Conservation (phyloP, 2,888 invertebrate species). For the Mechanitis mazaeus region DNA sequence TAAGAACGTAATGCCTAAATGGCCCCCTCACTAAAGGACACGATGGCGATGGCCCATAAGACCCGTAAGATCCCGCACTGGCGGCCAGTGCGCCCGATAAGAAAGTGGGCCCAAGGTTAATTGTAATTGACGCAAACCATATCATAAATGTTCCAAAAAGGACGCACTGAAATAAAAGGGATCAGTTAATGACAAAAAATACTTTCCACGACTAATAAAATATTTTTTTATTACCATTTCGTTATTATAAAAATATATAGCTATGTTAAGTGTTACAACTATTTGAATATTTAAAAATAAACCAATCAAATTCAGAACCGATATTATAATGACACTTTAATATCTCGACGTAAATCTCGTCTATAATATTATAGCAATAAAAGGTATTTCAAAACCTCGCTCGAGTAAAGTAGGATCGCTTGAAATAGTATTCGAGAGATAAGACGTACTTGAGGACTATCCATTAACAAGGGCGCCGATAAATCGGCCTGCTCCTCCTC, state of each 20-base stretch:
- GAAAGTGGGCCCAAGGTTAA: constrained; percentile 92
- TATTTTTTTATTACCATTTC: too few species aligned
- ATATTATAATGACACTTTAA: too few species aligned
- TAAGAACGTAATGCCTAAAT: constrained; percentile 92
- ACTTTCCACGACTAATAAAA: background rate
- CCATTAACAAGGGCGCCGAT: constrained; percentile 85
- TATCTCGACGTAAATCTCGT: too few species aligned
- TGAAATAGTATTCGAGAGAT: constrained; percentile 8
- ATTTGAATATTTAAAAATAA: background rate
- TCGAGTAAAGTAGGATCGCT: too few species aligned
- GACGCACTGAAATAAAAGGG: constrained; percentile 82
- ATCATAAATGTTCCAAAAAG: constrained; percentile 94
- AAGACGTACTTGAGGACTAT: constrained; percentile 81
- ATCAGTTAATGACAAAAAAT: background rate
- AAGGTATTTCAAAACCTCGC: too few species aligned
- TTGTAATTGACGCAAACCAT: constrained; percentile 94
- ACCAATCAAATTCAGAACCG: background rate
- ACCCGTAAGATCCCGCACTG: constrained; percentile 83
- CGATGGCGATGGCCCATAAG: constrained; percentile 83
- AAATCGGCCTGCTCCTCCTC: constrained; percentile 82
- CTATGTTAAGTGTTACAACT: too few species aligned
- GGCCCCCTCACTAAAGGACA: constrained; percentile 92
- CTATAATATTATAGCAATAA: too few species aligned
- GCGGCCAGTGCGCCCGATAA: constrained; percentile 89
- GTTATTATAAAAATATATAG: too few species aligned